Evolutionary conservation across 2,888 invertebrate genomes (phyloP), one percentile per base, ranked within the genome.

Genomic region (Synanthedon vespiformis): DNA sequence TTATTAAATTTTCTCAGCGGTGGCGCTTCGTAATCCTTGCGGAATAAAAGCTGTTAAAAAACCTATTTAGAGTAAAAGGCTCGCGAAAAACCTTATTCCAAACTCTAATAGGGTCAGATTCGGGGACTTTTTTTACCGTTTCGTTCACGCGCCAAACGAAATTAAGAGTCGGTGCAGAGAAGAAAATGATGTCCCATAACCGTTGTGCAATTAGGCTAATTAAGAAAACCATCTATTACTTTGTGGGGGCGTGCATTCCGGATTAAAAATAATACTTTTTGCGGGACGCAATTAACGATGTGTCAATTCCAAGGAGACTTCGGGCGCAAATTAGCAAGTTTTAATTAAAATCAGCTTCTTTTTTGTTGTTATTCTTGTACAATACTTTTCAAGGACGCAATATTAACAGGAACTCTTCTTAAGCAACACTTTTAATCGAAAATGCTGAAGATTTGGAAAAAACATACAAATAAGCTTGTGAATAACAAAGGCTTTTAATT

Each of bases 1-100:
- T 50, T 50, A 50, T 50, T 50, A 34, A 27, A 40, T 50, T 50
- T 27, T 34, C 48, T 22, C 50, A 40, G 34, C 50, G 50, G 50
- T 34, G 14, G 40, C 22, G 50, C 50, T 50, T 18, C 13, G 50
- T 50, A 50, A 50, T 50, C 50, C 40, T 50, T 34, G 40, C 50
- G 40, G n/a, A 50, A 50, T 34, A 50, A 50, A 50, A 34, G 27
- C 50, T 50, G n/a, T 40, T 50, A 34, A 50, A 50, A 50, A 50
- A 50, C 50, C 16, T 50, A 50, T 50, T 50, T 40, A 50, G 40
- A 27, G 50, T 10, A 34, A 18, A 40, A 50, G 18, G 18, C 18
- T 13, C 40, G 27, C 40, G 50, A 40, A 40, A 50, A 50, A 50
- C 12, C 50, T 50, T 50, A 50, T 27, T 48, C 22, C 12, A 50